Base-by-base conservation (phyloP, 2,888 invertebrate species). In the Liopterus haemorrhoidalis region DNA sequence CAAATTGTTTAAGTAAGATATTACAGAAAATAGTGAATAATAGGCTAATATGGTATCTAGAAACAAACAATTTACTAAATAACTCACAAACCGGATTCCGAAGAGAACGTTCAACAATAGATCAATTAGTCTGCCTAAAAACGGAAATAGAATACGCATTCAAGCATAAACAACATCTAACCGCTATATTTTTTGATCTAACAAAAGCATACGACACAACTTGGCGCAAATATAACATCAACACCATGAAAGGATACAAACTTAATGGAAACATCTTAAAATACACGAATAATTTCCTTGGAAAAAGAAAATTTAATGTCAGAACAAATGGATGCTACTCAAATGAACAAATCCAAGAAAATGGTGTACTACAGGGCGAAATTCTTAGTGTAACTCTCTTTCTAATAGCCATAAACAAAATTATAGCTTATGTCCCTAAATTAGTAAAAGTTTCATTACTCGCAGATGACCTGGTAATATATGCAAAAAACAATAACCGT, bases 21-120 rank as follows among this genome's bases (percentile, higher is more conserved):
- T 12, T 42, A 20, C 42, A 42, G 36, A 42, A 42, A 35, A 42
- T 42, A 4, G 5, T 42, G n/a, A 42, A 36, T 12, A 36, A 42
- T 5, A 15, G 42, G 19, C 14, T 42, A 19, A 31, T 11, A 19
- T 42, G 42, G 36, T 25, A 11, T 18, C n/a, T 41, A 20, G 41
- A 41, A 32, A 18, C 31, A 11, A 41, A 32, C 5, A 41, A 41
- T 19, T 22, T 41, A 5, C 3, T 41, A 20, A 18, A 41, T 16
- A 15, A 20, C 9, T 5, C 24, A n/a, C 32, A 32, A 41, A 36
- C 27, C 15, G 42, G 42, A 15, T 36, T 42, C 19, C 36, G 43
- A 28, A 15, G 20, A 9, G 30, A 24, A 2, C 19, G 43, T 22
- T 37, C 37, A 20, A 37, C 30, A 5, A 25, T 15, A 5, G 43